A percentile compares a stretch with the other conserved stretches of the same genome.
phyloP scores from a whole-genome alignment of 2,888 invertebrate species.

The Chloroclysta siterata region DNA sequence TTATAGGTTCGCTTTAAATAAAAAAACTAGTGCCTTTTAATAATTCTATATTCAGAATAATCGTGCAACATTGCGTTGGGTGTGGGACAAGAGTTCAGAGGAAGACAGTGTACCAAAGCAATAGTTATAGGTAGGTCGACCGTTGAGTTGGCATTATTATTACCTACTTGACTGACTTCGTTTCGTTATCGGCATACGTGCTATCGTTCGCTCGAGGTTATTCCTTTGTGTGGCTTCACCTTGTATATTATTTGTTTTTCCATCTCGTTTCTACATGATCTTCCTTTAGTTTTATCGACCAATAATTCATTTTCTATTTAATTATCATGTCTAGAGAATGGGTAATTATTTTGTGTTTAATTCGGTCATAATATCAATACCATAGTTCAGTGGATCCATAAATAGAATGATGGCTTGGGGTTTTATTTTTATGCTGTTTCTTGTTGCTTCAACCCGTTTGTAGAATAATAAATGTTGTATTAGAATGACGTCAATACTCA shows the following conservation, averaged over 20 bases:
- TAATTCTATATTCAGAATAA: conserved; percentile 15
- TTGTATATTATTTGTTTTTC: conserved; percentile 61
- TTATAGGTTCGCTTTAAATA: neutral
- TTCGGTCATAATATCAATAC: neutral
- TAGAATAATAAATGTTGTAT: conserved; percentile 17
- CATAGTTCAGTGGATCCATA: conserved; percentile 21
- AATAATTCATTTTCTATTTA: neutral
- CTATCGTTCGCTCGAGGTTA: conserved; percentile 70
- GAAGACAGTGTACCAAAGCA: conserved; percentile 75
- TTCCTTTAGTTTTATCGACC: conserved; percentile 30
- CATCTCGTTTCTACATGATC: conserved; percentile 47
- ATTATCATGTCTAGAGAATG: neutral
- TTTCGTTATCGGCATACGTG: conserved; percentile 71
- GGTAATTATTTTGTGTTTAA: conserved; percentile 1
- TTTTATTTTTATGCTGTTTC: conserved; percentile 26
- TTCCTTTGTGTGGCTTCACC: conserved; percentile 74
- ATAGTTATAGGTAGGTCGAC: conserved; percentile 81
- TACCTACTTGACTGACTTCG: conserved; percentile 71
- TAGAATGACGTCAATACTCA: conserved; percentile 28
- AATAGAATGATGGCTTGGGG: conserved; percentile 15
- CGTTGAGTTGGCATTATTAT: conserved; percentile 77
- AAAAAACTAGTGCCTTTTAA: conserved; percentile 12
- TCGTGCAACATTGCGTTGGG: conserved; percentile 73
- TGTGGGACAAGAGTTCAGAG: conserved; percentile 67
- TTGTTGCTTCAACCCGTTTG: conserved; percentile 31